Conservation (phyloP, 2,797 vertebrate species). For the Chanos chanos region DNA sequence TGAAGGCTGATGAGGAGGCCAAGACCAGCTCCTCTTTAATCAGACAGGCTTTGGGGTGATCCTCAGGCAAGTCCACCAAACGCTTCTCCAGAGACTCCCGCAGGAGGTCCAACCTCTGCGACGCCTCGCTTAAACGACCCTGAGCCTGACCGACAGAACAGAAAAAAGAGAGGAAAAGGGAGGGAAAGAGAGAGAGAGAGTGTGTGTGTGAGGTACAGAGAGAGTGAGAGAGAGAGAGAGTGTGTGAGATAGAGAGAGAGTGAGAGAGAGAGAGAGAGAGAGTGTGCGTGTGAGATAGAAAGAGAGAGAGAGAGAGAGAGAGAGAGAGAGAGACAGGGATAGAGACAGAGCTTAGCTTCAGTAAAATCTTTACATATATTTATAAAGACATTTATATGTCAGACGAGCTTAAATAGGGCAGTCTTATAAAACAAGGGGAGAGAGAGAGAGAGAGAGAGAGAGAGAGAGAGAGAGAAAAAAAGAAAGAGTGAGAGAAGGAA, state of each 20-base stretch:
- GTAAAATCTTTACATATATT: too few relatives aligned
- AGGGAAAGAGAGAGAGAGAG: background rate
- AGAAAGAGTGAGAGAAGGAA: too few relatives aligned
- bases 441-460: too few relatives aligned
- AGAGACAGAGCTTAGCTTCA: too few relatives aligned
- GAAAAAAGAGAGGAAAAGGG: too few relatives aligned
- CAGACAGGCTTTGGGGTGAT: conserved; percentile 90
- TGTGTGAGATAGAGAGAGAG: background rate
- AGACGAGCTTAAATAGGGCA: too few relatives aligned
- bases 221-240: background rate
- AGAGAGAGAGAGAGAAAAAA: too few relatives aligned
- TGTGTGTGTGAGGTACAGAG: background rate
- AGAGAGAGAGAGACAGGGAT: too few relatives aligned
- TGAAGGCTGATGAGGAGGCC: conserved; percentile 86
- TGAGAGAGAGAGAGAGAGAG: background rate
- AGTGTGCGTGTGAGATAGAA: background rate
- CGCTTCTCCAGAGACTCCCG: conserved; percentile 93
- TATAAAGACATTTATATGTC: too few relatives aligned
- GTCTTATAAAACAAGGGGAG: too few relatives aligned
- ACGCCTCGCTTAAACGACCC: conserved; percentile 93
- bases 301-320: too few relatives aligned
- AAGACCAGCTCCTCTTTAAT: conserved; percentile 92
- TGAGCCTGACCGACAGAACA: conserved; percentile 75
- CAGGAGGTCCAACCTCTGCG: conserved; percentile 92
- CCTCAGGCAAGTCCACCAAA: conserved; percentile 88